Evolutionary conservation across 2,888 invertebrate species (phyloP), one percentile per base, ranked within the genome.

Genomic region (Mamestra brassicae): DNA sequence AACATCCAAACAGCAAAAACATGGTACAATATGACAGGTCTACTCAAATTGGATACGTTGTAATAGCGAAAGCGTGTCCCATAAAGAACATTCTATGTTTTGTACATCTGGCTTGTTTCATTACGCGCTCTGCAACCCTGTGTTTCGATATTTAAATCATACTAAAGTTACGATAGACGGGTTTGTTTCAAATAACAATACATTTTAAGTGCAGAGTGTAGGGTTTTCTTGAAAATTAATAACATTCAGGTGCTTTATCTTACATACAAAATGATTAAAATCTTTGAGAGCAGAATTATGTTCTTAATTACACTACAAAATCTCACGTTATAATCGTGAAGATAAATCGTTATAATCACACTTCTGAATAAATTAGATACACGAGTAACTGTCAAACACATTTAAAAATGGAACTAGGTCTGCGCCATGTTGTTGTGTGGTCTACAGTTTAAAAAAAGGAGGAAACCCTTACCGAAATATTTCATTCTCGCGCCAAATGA

Each of bases 21-120:
- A 70, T 80, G 81, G 85, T 85, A 89, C 82, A 83, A 86, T 87
- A 86, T 88, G 89, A 92, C 87, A 89, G 94, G 82, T 93, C 94
- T 89, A 83, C 74, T 85, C 80, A 92, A 89, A 91, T 88, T 94
- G 94, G 94, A 84, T 91, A 84, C 84, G 83, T 88, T 91, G 90
- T 94, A 94, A 94, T 93, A 94, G 93, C 93, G 87, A 93, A 94
- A 94, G 93, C 94, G 92, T 94, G 95, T 94, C 92, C 90, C 93
- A 94, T 94, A 95, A 94, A 94, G 94, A 94, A 94, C 93, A 93
- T 93, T 92, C 91, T 92, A 92, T 94, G 93, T 94, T 93, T 93
- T 93, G 93, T 93, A 94, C 94, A 94, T 94, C 94, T 94, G 94
- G 94, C 92, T 93, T 94, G 93, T 94, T 94, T 94, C 94, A 94